Evolutionary conservation across 2,113 vertebrate genomes (phyloP).

Genomic region (Strix uralensis): DNA sequence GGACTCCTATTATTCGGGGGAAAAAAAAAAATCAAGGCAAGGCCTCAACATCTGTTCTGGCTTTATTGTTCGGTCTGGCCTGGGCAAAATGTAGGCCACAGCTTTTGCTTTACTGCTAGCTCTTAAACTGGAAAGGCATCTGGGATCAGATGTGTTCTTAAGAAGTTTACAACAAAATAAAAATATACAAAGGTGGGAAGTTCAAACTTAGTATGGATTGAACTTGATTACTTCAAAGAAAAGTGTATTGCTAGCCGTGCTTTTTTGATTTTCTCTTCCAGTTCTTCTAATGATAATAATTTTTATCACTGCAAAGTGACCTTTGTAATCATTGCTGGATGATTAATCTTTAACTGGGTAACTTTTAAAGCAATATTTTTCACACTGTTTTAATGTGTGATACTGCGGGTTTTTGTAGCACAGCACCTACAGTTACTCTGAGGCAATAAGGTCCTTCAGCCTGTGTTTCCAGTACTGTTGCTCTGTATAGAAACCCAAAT

Average conservation of each 20-base stretch:
- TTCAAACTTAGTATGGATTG: neutral
- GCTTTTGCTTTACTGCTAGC: neutral
- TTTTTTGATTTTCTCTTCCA: slow-evolving; percentile 11
- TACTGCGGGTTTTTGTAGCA: neutral
- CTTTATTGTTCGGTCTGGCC: slow-evolving; percentile 9
- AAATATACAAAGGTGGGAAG: neutral
- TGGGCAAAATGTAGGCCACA: slow-evolving; percentile 24
- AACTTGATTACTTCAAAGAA: neutral
- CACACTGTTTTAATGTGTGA: neutral
- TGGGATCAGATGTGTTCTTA: neutral
- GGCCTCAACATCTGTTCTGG: slow-evolving; percentile 57
- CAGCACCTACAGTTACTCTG: neutral
- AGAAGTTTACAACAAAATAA: neutral
- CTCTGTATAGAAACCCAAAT: neutral
- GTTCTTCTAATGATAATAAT: slow-evolving; percentile 16
- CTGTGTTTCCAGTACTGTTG: neutral
- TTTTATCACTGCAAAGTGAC: slow-evolving; percentile 48
- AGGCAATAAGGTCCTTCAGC: neutral
- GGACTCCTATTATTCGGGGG: neutral
- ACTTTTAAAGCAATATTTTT: slow-evolving; percentile 54
- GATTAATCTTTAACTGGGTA: slow-evolving; percentile 62
- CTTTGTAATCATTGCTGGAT: slow-evolving; percentile 52
- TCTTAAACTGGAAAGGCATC: neutral
- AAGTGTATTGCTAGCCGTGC: neutral
- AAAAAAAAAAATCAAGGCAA: neutral